Conservation (phyloP, 1,140 invertebrate species). For the Cotesia chilonis region DNA sequence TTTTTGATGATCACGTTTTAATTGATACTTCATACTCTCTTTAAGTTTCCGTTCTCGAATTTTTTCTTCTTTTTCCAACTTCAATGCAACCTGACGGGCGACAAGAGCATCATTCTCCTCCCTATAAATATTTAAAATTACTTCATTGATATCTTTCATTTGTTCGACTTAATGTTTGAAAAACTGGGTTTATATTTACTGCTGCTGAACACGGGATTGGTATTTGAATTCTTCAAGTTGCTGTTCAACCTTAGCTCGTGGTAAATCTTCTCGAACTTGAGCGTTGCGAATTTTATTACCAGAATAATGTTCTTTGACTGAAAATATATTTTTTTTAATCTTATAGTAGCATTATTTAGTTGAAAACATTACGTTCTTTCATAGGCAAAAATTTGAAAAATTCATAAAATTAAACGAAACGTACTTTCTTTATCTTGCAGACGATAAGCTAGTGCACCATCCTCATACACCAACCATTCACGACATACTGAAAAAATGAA, state of each 20-base stretch:
- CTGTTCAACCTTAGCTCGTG: constrained; percentile 84
- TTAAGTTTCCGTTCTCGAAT: constrained; percentile 65
- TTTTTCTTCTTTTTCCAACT: constrained; percentile 71
- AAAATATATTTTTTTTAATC: constrained; percentile 41
- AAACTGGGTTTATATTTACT: constrained; percentile 62
- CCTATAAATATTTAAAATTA: constrained; percentile 55
- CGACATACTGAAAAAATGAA: constrained; percentile 76
- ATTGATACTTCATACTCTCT: constrained; percentile 62
- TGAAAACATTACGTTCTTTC: no score
- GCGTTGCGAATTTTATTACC: constrained; percentile 88
- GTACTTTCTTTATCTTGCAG: constrained; percentile 91
- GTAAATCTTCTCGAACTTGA: constrained; percentile 87
- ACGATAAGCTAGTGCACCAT: constrained; percentile 87
- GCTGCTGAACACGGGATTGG: constrained; percentile 70
- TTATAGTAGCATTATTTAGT: no score
- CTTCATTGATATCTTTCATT: neutral
- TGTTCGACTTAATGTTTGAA: neutral
- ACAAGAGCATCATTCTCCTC: constrained; percentile 77
- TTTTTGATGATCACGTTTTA: constrained; percentile 62
- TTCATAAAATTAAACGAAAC: constrained; percentile 47
- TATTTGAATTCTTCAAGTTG: constrained; percentile 74
- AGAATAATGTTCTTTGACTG: constrained; percentile 83
- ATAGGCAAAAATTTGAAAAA: neutral
- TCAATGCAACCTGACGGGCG: constrained; percentile 73
- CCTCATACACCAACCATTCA: constrained; percentile 92